Evolutionary conservation across 2,113 vertebrate species (phyloP).

Genomic region (Cephalopterus ornatus): DNA sequence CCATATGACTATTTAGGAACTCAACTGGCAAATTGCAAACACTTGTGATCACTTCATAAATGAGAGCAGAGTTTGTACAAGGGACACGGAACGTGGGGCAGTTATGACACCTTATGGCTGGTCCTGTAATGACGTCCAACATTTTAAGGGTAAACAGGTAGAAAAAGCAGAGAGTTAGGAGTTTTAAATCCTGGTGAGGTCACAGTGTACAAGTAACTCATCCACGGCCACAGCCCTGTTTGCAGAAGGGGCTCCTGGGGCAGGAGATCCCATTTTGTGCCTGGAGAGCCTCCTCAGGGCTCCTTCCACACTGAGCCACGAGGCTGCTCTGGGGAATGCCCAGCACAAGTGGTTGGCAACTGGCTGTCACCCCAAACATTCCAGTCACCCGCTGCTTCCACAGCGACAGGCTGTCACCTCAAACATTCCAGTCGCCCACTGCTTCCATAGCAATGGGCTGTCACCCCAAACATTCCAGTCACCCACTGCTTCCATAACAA

Average conservation of each 20-base stretch:
- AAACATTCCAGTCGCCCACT: not conserved
- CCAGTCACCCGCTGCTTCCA: too few species aligned
- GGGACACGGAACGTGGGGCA: too few species aligned
- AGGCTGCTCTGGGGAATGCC: not conserved
- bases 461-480: not conserved
- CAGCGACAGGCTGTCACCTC: not conserved
- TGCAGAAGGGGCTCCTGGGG: too few species aligned
- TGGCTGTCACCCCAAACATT: not conserved
- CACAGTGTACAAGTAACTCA: not conserved
- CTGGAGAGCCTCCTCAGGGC: too few species aligned
- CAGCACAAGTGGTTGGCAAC: too few species aligned
- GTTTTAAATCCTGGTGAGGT: not conserved
- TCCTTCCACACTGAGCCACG: fast-evolving
- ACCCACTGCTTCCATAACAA: not conserved
- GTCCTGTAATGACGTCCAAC: too few species aligned
- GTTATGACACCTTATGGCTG: too few species aligned
- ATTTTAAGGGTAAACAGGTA: not conserved
- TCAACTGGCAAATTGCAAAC: too few species aligned
- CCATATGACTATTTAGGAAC: too few species aligned
- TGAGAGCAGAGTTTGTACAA: too few species aligned
- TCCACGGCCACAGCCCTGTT: fast-evolving
- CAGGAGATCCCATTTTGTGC: fast-evolving
- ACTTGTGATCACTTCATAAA: too few species aligned
- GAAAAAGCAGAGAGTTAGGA: not conserved
- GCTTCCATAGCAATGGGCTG: not conserved